Conservation (phyloP, 2,888 invertebrate species). For the Proisotoma minuta region DNA sequence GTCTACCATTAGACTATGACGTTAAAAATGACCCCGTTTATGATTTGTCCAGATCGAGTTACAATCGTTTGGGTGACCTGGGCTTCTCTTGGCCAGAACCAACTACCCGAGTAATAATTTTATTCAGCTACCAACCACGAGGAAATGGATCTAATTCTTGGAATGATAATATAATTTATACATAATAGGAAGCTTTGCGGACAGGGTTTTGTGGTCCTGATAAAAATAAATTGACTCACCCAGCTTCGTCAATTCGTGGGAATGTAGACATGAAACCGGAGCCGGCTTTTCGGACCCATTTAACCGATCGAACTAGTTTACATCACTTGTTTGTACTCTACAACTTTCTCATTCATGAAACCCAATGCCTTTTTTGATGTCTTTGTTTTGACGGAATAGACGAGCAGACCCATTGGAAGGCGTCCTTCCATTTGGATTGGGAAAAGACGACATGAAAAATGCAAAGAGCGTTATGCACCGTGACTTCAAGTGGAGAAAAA, state of each 20-base stretch:
- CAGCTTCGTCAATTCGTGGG: slow-evolving; percentile 27
- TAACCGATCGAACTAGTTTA: slow-evolving; percentile 40
- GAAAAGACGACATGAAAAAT: slow-evolving; percentile 41
- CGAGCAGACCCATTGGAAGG: slow-evolving; percentile 43
- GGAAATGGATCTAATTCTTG: too few relatives aligned
- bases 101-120: slow-evolving; percentile 31
- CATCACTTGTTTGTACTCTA: slow-evolving; percentile 33
- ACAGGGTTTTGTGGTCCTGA: slow-evolving; percentile 43
- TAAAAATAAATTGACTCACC: slow-evolving; percentile 16
- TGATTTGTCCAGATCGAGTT: slow-evolving; percentile 37
- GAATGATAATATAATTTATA: not conserved
- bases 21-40: slow-evolving; percentile 40
- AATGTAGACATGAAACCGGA: slow-evolving; percentile 38
- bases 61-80: slow-evolving; percentile 39
- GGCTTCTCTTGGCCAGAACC: slow-evolving; percentile 41
- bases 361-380: not conserved
- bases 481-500: slow-evolving; percentile 43
- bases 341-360: not conserved
- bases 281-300: slow-evolving; percentile 40
- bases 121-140: not conserved
- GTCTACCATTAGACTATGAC: slow-evolving; percentile 42
- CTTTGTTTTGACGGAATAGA: slow-evolving; percentile 21
- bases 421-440: slow-evolving; percentile 38
- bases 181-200: slow-evolving; percentile 37
- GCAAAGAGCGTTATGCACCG: slow-evolving; percentile 38